phyloP scores from a whole-genome alignment of 2,113 vertebrate species.

The Paedocypris sp. region DNA sequence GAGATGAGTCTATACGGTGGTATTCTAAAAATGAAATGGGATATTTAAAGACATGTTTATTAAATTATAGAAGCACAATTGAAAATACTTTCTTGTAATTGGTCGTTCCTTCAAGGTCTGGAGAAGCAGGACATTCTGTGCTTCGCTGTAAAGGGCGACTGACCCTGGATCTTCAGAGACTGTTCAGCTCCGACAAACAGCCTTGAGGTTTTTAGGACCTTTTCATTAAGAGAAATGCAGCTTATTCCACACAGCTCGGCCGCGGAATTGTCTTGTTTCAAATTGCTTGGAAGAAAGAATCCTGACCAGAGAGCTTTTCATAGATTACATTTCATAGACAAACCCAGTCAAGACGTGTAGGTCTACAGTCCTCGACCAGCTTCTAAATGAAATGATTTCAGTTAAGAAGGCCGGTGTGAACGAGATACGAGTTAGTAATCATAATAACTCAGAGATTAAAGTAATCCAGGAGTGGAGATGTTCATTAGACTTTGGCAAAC shows the following conservation, averaged over 20 bases:
- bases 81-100: neutral
- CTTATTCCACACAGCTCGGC: slow-evolving; percentile 1
- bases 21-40: too few species aligned
- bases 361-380: too few species aligned
- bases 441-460: too few species aligned
- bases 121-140: neutral
- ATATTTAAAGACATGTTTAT: too few species aligned
- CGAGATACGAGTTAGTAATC: neutral
- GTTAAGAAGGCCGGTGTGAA: neutral
- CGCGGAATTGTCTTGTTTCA: neutral
- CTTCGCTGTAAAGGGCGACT: slow-evolving; percentile 16
- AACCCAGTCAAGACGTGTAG: neutral
- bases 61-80: neutral
- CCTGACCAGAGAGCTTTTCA: too few species aligned
- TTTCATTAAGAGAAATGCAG: slow-evolving; percentile 17
- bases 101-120: slow-evolving; percentile 19
- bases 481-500: slow-evolving; percentile 40
- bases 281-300: neutral
- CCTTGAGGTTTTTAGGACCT: neutral
- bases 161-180: slow-evolving; percentile 21
- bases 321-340: too few species aligned
- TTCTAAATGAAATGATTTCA: slow-evolving; percentile 4
- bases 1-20: too few species aligned
- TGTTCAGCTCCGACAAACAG: slow-evolving; percentile 2
- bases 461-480: neutral